These are phyloP conservation scores for Colossoma macropomum DNA, from an alignment of 2,113 vertebrate genomes.

Conservation along the genomic window DNA sequence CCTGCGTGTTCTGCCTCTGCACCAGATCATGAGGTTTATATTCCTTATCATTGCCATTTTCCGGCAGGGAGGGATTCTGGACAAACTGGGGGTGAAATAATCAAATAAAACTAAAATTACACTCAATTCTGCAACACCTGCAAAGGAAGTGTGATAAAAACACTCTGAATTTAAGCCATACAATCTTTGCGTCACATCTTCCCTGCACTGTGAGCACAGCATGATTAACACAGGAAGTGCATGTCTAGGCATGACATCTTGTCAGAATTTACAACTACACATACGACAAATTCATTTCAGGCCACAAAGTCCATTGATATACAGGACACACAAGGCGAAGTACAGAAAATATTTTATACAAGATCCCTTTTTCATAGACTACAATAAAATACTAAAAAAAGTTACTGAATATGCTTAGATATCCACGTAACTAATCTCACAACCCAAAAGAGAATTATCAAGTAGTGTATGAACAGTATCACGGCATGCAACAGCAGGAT, in stretches of 20 bases:
- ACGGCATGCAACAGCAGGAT: background rate
- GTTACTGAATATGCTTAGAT: background rate
- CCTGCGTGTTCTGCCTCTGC: conserved; percentile 79
- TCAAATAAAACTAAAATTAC: background rate
- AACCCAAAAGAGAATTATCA: conserved; percentile 21
- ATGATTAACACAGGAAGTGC: no score
- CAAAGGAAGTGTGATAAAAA: background rate
- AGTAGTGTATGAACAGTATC: background rate
- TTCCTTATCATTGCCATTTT: conserved; percentile 85
- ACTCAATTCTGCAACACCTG: conserved; percentile 8
- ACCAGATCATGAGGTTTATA: conserved; percentile 85
- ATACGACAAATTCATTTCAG: background rate
- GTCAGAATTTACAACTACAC: background rate
- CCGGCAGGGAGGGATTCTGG: conserved; percentile 82
- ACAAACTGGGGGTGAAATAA: conserved; percentile 76
- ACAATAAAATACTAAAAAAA: background rate
- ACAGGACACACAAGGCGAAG: no score
- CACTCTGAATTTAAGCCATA: no score
- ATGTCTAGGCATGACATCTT: background rate
- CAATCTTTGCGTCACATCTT: no score
- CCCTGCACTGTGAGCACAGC: background rate
- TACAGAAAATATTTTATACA: no score
- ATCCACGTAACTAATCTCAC: conserved; percentile 16
- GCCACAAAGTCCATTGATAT: background rate
- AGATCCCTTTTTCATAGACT: no score